Evolutionary conservation across 1,140 invertebrate genomes (phyloP).

Genomic region (Drosophila orena): DNA sequence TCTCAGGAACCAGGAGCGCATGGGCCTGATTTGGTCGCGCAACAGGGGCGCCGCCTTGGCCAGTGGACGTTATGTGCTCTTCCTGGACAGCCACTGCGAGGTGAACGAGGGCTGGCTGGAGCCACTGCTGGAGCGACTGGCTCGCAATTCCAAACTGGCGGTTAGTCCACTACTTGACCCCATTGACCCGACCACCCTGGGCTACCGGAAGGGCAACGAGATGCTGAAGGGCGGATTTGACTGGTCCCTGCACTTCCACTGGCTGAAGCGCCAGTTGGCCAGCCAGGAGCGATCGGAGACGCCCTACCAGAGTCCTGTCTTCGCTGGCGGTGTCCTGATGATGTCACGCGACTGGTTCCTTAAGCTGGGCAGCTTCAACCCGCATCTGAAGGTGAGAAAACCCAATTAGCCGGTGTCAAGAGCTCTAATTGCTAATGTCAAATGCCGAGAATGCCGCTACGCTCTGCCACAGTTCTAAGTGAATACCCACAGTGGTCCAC

Average conservation of each 20-base stretch:
- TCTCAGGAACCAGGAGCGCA: conserved; percentile 88
- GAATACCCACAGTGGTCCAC: conserved; percentile 1
- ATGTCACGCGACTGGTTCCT: conserved; percentile 92
- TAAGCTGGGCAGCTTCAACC: conserved; percentile 91
- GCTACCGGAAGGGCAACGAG: conserved; percentile 87
- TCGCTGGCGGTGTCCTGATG: conserved; percentile 92
- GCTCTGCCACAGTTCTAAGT: conserved; percentile 5
- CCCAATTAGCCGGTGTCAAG: conserved; percentile 61
- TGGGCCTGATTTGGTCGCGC: conserved; percentile 91
- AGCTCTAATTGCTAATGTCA: conserved; percentile 63
- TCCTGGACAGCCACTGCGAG: conserved; percentile 94
- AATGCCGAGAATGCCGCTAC: conserved; percentile 9
- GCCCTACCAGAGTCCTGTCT: conserved; percentile 88
- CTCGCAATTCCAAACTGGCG: conserved; percentile 74
- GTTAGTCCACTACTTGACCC: conserved; percentile 87
- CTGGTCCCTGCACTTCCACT: conserved; percentile 98
- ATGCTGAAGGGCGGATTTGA: conserved; percentile 95
- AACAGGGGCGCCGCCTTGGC: conserved; percentile 89
- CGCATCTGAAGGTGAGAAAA: conserved; percentile 86
- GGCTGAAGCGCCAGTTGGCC: conserved; percentile 89
- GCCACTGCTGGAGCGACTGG: conserved; percentile 87
- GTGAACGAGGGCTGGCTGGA: conserved; percentile 89
- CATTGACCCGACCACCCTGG: conserved; percentile 87
- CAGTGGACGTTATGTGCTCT: conserved; percentile 90
- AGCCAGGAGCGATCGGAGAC: conserved; percentile 21